These are phyloP conservation scores for Synanthedon tipuliformis DNA, from an alignment of 2,888 invertebrate genomes.

Conservation along the genomic window DNA sequence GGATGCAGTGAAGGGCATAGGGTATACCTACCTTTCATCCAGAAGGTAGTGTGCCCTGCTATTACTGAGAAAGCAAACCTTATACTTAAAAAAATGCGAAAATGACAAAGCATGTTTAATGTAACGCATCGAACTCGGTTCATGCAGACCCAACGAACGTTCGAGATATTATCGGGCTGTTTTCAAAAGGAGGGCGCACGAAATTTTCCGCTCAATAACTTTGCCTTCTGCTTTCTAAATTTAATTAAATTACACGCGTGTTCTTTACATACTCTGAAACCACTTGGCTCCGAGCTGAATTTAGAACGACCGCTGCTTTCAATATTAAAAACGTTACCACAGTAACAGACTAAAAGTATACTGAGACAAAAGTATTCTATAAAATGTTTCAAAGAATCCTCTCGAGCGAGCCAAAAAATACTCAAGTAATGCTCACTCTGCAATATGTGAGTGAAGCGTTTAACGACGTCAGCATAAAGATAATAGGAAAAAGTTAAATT, in stretches of 20 bases:
- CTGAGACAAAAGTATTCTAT: background rate
- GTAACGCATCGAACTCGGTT: conserved; percentile 7
- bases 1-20: too few species aligned
- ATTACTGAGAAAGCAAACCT: too few species aligned
- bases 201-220: conserved; percentile 25
- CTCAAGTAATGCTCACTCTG: conserved; percentile 33
- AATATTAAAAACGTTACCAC: too few species aligned
- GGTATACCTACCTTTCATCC: too few species aligned
- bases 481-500: conserved; percentile 71
- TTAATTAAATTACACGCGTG: conserved; percentile 10
- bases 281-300: background rate
- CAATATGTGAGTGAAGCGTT: conserved; percentile 51
- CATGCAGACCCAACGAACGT: conserved; percentile 7
- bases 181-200: conserved; percentile 16
- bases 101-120: conserved; percentile 7
- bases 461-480: conserved; percentile 64
- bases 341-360: background rate
- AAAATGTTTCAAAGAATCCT: background rate
- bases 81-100: background rate
- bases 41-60: too few species aligned
- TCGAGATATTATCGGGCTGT: conserved; percentile 12
- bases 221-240: conserved; percentile 10
- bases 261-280: background rate
- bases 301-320: too few species aligned
- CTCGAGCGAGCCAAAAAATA: background rate